Evolutionary conservation across 2,797 vertebrate genomes (phyloP), one percentile per base, ranked within the genome.

Genomic region (Pachyuromys duprasi): DNA sequence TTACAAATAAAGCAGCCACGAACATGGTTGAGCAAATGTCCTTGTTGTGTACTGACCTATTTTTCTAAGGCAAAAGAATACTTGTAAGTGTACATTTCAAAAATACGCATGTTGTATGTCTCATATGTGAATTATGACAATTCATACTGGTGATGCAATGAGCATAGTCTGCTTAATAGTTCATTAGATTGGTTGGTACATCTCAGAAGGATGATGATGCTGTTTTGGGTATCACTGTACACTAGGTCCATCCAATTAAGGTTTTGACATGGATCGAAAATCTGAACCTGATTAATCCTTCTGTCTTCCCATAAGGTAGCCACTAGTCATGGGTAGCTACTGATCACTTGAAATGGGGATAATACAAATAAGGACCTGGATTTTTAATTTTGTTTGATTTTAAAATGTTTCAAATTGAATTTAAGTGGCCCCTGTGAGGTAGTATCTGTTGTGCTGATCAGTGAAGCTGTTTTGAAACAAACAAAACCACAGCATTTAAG

Each of bases 311-410:
- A 53, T 60, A 60, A 12, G 39, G n/a, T 42, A 33, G 60, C 42
- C 53, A 14, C 20, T 60, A 33, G 45, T 95, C n/a, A 76, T 13
- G 69, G 5, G 36, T 42, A 75, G 45, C 24, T 39, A 36, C 3
- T 72, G 86, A 76, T 60, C 45, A 20, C 74, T 67, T 80, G 69
- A 82, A 63, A 82, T 86, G 83, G 22, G 45, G 36, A 12, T 65
- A 57, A 63, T 33, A 33, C 14, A 87, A 31, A 33, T 31, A 17
- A 89, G 14, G 17, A 79, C 63, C 26, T 57, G 26, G 74, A 75
- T 26, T 94, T 26, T 80, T 79, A 63, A 62, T 79, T 93, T 80
- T 67, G 4, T 86, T 94, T 93, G 20, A 81, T 89, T 45, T 87
- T 96, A 76, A 74, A 13, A 36, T 63, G 42, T 45, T 74, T 79